Evolutionary conservation across 2,113 vertebrate species (phyloP), one percentile per base, ranked within the genome.

Genomic region (human): DNA sequence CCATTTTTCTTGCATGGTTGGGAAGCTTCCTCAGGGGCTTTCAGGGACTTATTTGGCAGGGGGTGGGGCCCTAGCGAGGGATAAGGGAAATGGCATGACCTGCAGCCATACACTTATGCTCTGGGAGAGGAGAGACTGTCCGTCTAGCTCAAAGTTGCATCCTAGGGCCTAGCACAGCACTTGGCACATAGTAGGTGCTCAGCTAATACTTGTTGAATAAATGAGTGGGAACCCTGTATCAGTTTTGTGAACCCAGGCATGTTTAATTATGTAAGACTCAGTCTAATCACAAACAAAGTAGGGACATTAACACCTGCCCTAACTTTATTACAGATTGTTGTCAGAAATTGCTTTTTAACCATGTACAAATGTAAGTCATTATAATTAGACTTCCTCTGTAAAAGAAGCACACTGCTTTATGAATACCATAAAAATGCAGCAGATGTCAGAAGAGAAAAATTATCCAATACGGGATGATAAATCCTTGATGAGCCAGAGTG

Each of bases 371-470:
- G 25, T 87, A 73, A 96, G 61, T 83, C 85, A 83, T 89, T 80
- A 78, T 87, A 89, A 72, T 89, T 95, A 95, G 43, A 40, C 35
- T 91, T n/a, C 23, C 66, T 73, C 27, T 83, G 38, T 92, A 86
- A 96, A 94, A 90, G 23, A 27, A 78, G 38, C n/a, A 35, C 12
- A 32, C 52, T 79, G 50, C 75, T 87, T 97, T 87, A 79, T 82
- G 83, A 78, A 90, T 59, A 80, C 57, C 76, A 88, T 94, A 96
- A 90, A 97, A 93, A 64, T 84, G n/a, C 25, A 92, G 59, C 91
- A 93, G 50, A 96, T 91, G 84, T 90, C 86, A 89, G 76, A 96
- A 79, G 76, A 38, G 35, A 30, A 92, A 96, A 81, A 38, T 35
- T 95, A 68, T 82, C 38, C 88, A 90, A 96, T 73, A 89, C 35